Conservation (phyloP, 2,888 invertebrate species). For the Nemurella pictetii region DNA sequence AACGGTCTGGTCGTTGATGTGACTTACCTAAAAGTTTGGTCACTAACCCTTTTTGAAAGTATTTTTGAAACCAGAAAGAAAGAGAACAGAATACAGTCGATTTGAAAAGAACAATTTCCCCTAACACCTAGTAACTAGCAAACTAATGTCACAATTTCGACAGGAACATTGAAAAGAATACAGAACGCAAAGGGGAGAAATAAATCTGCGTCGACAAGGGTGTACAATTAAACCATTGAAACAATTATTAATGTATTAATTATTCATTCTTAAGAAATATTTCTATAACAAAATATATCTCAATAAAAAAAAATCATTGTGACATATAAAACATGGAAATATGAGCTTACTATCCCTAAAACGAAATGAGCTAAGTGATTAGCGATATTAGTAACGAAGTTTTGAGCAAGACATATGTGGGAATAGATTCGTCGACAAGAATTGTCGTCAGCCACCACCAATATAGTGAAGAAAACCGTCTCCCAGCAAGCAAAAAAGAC, state of each 20-base stretch:
- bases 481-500: background rate
- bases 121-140: background rate
- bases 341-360: background rate
- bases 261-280: background rate
- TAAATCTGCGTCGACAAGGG: background rate
- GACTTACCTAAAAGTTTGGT: constrained; percentile 28
- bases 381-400: too few species aligned
- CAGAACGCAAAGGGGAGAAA: background rate
- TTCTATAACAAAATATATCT: background rate
- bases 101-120: constrained; percentile 1
- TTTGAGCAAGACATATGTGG: too few species aligned
- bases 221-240: background rate
- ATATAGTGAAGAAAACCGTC: background rate
- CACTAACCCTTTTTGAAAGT: constrained; percentile 37
- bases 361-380: background rate
- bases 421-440: background rate
- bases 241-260: background rate
- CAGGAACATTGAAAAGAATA: background rate
- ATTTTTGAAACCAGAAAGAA: constrained; percentile 37
- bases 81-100: constrained; percentile 26
- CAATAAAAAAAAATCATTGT: too few species aligned
- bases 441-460: background rate
- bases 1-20: background rate
- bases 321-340: background rate
- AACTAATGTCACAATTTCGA: background rate